Percentiles rank a stretch among this genome's conserved stretches.
These are phyloP conservation scores for Nymphalis io DNA, from an alignment of 1,140 invertebrate species.

Conservation along the genomic window DNA sequence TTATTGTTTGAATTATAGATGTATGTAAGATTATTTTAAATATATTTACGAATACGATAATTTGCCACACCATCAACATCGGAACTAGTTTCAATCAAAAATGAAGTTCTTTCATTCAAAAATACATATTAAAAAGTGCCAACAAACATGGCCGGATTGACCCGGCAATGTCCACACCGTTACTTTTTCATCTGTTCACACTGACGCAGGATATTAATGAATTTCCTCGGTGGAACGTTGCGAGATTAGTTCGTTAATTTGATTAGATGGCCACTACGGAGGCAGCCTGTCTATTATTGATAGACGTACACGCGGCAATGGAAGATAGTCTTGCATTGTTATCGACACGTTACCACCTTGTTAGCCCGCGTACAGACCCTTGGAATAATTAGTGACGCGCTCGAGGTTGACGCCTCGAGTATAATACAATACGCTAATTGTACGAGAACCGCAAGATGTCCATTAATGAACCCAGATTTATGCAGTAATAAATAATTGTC, in stretches of 20 bases:
- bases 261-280: constrained; percentile 62
- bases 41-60: too few species aligned
- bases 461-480: constrained; percentile 33
- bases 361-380: constrained; percentile 34
- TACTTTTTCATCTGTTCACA: constrained; percentile 60
- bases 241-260: constrained; percentile 73
- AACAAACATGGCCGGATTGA: constrained; percentile 1
- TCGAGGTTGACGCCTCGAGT: constrained; percentile 42
- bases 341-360: constrained; percentile 41
- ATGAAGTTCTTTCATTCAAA: too few species aligned
- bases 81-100: too few species aligned
- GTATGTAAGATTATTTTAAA: too few species aligned
- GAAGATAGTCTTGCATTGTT: constrained; percentile 29
- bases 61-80: too few species aligned
- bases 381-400: constrained; percentile 47
- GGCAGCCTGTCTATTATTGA: constrained; percentile 51
- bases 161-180: constrained; percentile 35
- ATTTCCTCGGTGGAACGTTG: constrained; percentile 67
- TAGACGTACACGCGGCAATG: constrained; percentile 40
- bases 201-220: constrained; percentile 75
- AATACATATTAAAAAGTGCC: neutral
- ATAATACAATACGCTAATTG: constrained; percentile 41
- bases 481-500: constrained; percentile 11
- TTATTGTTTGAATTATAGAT: too few species aligned
- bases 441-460: constrained; percentile 40